A percentile compares a stretch with the other conserved stretches of the same genome.
phyloP scores from a whole-genome alignment of 2,113 vertebrate species.

The Larimichthys polyactis region DNA sequence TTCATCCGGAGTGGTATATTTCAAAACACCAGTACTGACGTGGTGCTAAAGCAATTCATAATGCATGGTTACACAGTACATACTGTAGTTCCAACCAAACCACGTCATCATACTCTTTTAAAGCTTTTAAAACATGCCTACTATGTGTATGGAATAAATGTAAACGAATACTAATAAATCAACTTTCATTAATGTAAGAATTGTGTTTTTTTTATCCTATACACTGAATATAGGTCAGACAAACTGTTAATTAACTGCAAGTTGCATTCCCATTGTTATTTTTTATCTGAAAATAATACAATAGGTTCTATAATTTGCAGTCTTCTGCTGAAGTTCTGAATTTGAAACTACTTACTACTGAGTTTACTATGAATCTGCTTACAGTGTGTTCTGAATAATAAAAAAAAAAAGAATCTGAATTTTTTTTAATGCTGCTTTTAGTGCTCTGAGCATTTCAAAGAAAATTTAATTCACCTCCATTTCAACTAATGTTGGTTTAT shows the following conservation, averaged over 20 bases:
- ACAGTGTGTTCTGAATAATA: constrained; percentile 10
- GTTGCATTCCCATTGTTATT: neutral
- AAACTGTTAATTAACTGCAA: no score
- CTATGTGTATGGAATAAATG: neutral
- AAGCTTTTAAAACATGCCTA: constrained; percentile 9
- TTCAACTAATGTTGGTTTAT: constrained; percentile 26
- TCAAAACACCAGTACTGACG: constrained; percentile 41
- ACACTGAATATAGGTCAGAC: neutral
- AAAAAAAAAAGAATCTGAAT: constrained; percentile 32
- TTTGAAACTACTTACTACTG: neutral
- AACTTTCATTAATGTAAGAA: neutral
- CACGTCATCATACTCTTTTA: neutral
- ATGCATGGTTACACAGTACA: constrained; percentile 53
- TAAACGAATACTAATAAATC: neutral
- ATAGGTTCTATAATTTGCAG: neutral
- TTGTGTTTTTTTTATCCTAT: neutral
- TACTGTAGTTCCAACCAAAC: constrained; percentile 23
- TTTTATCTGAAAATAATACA: neutral
- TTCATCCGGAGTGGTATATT: constrained; percentile 55
- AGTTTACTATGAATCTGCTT: constrained; percentile 11
- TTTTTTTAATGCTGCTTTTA: constrained; percentile 34
- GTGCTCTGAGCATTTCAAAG: constrained; percentile 26
- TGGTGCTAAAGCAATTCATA: constrained; percentile 31
- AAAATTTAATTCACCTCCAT: constrained; percentile 13
- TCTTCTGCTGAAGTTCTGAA: neutral